Conservation (phyloP, 2,888 invertebrate genomes). For the Platycnemis pennipes region DNA sequence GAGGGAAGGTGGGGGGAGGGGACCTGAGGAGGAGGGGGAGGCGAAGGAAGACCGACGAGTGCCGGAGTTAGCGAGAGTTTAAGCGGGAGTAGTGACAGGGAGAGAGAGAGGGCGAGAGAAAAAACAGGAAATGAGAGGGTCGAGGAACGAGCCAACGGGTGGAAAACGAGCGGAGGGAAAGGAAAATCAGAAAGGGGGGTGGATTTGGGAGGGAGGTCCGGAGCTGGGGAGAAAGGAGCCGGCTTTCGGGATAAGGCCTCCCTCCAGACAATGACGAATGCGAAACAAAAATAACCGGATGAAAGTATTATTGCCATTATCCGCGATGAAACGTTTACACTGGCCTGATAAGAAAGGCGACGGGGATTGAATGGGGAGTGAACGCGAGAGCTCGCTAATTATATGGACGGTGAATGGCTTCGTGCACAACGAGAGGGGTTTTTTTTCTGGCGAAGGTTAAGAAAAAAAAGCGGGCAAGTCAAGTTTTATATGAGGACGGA, state of each 20-base stretch:
- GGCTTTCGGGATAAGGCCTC: not conserved
- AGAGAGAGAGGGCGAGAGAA: not conserved
- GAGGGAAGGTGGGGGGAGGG: not conserved
- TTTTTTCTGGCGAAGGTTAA: not conserved
- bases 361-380: not conserved
- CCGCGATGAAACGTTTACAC: not conserved
- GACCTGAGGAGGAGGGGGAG: not conserved
- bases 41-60: not conserved
- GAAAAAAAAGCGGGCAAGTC: not conserved
- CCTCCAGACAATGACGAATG: not conserved
- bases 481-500: not conserved
- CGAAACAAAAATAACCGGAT: not conserved
- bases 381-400: not conserved
- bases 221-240: too few species aligned
- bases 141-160: not conserved
- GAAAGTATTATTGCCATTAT: constrained; percentile 6
- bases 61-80: not conserved
- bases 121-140: not conserved
- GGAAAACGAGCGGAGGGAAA: not conserved
- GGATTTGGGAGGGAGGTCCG: not conserved
- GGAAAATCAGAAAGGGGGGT: not conserved
- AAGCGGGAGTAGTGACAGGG: too few species aligned
- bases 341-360: not conserved
- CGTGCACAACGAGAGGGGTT: not conserved
- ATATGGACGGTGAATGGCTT: not conserved